phyloP scores from a whole-genome alignment of 2,113 vertebrate genomes.

The Orycteropus afer region DNA sequence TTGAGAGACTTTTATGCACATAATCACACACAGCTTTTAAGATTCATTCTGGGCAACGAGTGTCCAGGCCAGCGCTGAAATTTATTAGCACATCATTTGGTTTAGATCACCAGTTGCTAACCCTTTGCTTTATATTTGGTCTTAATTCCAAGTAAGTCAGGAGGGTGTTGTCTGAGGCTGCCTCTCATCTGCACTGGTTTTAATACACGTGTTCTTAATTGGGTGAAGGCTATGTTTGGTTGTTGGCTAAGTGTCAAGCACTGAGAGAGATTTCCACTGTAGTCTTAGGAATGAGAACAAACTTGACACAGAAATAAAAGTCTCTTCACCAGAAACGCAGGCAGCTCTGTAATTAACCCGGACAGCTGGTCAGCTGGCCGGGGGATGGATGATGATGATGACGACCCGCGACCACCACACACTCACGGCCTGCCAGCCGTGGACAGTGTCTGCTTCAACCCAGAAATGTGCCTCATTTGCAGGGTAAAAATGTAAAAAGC shows the following conservation, averaged over 20 bases:
- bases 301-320: conserved; percentile 31
- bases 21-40: conserved; percentile 51
- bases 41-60: conserved; percentile 47
- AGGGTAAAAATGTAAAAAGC: conserved; percentile 47
- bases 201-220: conserved; percentile 69
- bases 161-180: conserved; percentile 44
- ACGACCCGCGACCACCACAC: background rate
- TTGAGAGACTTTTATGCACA: conserved; percentile 57
- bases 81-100: conserved; percentile 60
- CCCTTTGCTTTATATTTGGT: conserved; percentile 57
- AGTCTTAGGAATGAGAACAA: conserved; percentile 68
- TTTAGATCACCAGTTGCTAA: conserved; percentile 48
- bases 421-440: conserved; percentile 17
- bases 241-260: conserved; percentile 69
- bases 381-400: no score
- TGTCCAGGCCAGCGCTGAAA: background rate
- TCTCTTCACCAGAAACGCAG: conserved; percentile 60
- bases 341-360: conserved; percentile 24
- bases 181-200: conserved; percentile 45
- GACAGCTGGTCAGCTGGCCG: conserved; percentile 64
- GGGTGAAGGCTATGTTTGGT: conserved; percentile 56
- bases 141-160: conserved; percentile 54
- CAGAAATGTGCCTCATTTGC: conserved; percentile 42
- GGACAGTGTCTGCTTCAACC: background rate
- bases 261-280: conserved; percentile 42